A percentile compares a stretch with the other conserved stretches of the same genome.
Evolutionary conservation across 2,113 vertebrate genomes (phyloP).

Genomic region (Podocnemis expansa): DNA sequence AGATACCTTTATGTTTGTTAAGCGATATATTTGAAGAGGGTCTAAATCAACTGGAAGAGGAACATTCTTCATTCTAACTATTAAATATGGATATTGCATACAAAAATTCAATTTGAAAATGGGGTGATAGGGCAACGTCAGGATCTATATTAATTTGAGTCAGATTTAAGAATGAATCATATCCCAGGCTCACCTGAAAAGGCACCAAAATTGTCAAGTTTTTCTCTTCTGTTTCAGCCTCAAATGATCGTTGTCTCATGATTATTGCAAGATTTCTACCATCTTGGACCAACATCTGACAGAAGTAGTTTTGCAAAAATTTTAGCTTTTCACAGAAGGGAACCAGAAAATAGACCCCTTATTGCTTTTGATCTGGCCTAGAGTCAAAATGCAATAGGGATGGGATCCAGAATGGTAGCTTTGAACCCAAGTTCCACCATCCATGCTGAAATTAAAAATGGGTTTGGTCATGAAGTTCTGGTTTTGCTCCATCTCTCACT

Average conservation of each 20-base stretch:
- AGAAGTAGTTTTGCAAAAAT: background rate
- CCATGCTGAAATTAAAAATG: background rate
- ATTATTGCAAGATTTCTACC: background rate
- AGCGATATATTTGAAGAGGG: background rate
- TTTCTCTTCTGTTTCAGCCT: background rate
- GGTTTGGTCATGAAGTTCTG: background rate
- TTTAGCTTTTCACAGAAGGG: background rate
- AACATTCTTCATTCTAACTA: background rate
- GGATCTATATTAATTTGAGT: background rate
- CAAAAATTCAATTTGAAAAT: background rate
- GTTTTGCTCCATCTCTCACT: background rate
- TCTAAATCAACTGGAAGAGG: background rate
- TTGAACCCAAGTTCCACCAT: background rate
- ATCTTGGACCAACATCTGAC: background rate
- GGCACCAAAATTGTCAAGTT: background rate
- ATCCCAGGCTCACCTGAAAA: background rate
- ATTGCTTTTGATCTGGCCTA: background rate
- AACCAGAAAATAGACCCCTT: background rate
- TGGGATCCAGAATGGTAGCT: background rate
- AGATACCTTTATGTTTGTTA: background rate
- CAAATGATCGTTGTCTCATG: background rate
- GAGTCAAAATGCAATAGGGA: slow-evolving; percentile 6
- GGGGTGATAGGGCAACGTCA: background rate
- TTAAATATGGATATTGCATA: background rate
- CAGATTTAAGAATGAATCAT: background rate